Evolutionary conservation across 2,113 vertebrate genomes (phyloP).

Genomic region (Hydrolagus affinis): DNA sequence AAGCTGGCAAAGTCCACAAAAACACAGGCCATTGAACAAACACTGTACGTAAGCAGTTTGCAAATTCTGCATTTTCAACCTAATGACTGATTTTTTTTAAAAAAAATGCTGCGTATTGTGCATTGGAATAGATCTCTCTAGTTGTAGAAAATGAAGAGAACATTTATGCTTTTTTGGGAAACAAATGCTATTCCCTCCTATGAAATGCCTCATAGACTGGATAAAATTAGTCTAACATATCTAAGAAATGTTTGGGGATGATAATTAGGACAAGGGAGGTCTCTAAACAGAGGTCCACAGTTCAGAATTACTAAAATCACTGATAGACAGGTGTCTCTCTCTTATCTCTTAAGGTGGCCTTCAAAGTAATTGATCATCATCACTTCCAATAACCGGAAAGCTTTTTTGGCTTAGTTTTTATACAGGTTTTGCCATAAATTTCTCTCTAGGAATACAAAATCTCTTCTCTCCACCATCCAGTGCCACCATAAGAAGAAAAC

Average conservation of each 20-base stretch:
- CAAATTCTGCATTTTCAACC: not conserved
- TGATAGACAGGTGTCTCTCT: not conserved
- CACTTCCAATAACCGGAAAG: not conserved
- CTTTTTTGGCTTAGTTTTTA: not conserved
- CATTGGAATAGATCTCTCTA: not conserved
- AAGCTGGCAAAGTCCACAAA: not conserved
- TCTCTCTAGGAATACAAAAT: not conserved
- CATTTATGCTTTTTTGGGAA: not conserved
- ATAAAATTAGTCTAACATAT: not conserved
- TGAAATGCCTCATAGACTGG: not conserved
- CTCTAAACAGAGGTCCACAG: not conserved
- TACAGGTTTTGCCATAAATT: not conserved
- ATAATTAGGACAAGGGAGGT: not conserved
- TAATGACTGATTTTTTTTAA: not conserved
- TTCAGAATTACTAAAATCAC: not conserved
- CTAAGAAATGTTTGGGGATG: not conserved
- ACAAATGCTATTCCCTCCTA: not conserved
- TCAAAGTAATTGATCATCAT: not conserved
- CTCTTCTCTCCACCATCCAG: not conserved
- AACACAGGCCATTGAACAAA: not conserved
- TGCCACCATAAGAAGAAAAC: not conserved
- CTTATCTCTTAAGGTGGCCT: not conserved
- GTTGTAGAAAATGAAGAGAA: not conserved
- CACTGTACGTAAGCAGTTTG: not conserved
- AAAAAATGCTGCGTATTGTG: not conserved